Evolutionary conservation across 2,113 vertebrate species (phyloP), one percentile per base, ranked within the genome.

Genomic region (Sturnus vulgaris): DNA sequence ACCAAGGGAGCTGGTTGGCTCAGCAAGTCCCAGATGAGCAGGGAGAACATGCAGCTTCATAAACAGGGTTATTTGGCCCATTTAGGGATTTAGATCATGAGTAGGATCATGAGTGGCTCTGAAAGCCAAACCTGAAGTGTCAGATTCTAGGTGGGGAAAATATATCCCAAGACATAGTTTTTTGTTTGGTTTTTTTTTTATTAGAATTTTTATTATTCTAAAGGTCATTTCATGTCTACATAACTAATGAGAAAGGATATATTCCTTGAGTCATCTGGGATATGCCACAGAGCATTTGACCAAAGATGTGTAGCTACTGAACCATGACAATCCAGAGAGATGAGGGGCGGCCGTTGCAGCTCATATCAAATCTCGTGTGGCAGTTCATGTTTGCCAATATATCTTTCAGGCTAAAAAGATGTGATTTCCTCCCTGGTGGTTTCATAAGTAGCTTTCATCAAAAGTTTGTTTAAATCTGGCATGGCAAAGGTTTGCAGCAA

Each of bases 401-500:
- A 91, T 90, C 75, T 86, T 95, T 44, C 82, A 85, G 46, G n/a
- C 21, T 86, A 78, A 93, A 86, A 93, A 61, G 75, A 72, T 12
- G 56, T 59, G 39, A 66, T 86, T 90, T 92, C 78, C 77, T 93
- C 88, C 56, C 59, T 50, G 63, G 46, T 82, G 78, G 79, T 80
- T 95, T 72, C 76, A 82, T 37, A 78, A 72, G 77, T 57, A 82
- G 83, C 88, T 94, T 93, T 70, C 72, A 88, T 93, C 78, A 75
- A 80, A 27, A 91, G 77, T 82, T 94, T 77, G 56, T 78, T 91
- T 93, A 92, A 95, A 92, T 91, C 55, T 75, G 23, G 24, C 17
- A 15, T 46, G 52, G 68, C 61, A 80, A 92, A 52, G 73, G 50
- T 82, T 82, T 85, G 59, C 35, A 78, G 79, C 25, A 79, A 56